Evolutionary conservation across 2,888 invertebrate genomes (phyloP), one percentile per base, ranked within the genome.

Genomic region (Orchestes rusci): DNA sequence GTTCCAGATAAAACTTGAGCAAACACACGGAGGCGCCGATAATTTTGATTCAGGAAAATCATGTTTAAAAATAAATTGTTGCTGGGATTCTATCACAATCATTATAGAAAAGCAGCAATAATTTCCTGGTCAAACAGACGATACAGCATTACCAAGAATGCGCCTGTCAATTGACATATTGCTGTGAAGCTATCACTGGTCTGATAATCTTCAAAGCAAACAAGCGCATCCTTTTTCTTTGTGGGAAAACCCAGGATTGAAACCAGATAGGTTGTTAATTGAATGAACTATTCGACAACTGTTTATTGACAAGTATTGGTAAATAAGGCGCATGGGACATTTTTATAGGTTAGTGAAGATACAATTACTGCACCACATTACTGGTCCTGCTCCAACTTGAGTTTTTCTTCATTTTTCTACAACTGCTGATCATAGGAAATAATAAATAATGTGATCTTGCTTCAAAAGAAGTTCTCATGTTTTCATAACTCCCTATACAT

Each of bases 161-260:
- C n/a, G 33, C 3, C 43, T 44, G 43, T 44, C 39, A 45, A 39
- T 45, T 45, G 17, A 39, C 44, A 33, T 39, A 30, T 39, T 19
- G 27, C 19, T 19, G 44, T 39, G 38, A 43, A 43, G 43, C 36
- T 30, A 30, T 39, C 44, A 45, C 44, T 35, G 35, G 16, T 23
- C 29, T 16, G 44, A 39, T 45, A 45, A 45, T 45, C 7, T 34
- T 7, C 16, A 28, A 19, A 35, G 39, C 20, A 45, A 45, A 45
- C 13, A 39, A 29, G 39, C 39, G 35, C 44, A 29, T 39, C 39
- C 39, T 35, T 41, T 39, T 45, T 30, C 29, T 27, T 20, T 45
- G 39, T 39, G 44, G 44, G 44, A 45, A 45, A 43, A 45, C 44
- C 39, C 39, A 29, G n/a, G 19, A 29, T 19, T 45, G 44, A 39